A percentile compares a stretch with the other conserved stretches of the same genome.
Evolutionary conservation across 2,113 vertebrate species (phyloP).

Genomic region (Opisthocomus hoazin): DNA sequence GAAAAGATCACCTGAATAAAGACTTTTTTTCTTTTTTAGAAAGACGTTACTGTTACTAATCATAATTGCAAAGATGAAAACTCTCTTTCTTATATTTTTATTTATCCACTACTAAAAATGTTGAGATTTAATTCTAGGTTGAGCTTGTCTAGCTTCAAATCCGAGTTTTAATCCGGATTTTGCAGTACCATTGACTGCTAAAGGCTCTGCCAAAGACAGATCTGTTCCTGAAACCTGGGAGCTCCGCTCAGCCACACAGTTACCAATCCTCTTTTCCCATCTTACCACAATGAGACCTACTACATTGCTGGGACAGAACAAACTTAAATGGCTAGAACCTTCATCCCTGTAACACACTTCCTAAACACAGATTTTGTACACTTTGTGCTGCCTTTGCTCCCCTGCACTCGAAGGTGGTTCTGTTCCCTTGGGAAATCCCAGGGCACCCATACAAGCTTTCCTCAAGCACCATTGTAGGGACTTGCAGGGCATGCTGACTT

Average conservation of each 20-base stretch:
- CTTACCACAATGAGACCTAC: background rate
- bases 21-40: background rate
- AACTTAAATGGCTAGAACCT: background rate
- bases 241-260: background rate
- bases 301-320: background rate
- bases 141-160: background rate
- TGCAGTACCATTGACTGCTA: background rate
- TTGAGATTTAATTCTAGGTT: background rate
- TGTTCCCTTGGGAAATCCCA: background rate
- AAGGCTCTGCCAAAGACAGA: background rate
- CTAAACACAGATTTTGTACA: background rate
- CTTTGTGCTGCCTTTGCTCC: background rate
- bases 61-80: background rate
- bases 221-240: background rate
- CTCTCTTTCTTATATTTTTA: background rate
- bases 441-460: background rate
- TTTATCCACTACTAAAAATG: background rate
- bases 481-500: background rate
- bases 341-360: background rate
- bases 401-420: background rate
- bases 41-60: background rate
- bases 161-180: background rate
- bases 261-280: background rate
- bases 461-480: fast-evolving
- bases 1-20: background rate